Evolutionary conservation across 1,140 invertebrate genomes (phyloP), one percentile per base, ranked within the genome.

Genomic region (Drosophila orosa): DNA sequence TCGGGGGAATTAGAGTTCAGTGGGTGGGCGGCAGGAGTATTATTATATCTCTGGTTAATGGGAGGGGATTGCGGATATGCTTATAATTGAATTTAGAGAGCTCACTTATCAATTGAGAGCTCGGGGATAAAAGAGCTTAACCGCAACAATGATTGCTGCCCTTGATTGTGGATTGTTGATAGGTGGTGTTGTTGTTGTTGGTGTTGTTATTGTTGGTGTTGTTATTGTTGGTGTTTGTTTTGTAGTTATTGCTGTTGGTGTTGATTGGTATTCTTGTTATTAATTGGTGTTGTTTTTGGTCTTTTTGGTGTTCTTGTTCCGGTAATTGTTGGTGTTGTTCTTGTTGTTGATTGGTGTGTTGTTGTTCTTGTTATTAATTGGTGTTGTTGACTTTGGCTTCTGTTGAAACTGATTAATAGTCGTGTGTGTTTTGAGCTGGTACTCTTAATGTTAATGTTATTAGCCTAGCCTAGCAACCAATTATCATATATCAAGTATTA

Each of bases 71-170:
- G 31, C 31, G 22, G 47, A 65, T 45, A 67, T 24, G 60, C 22
- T 24, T 68, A 57, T 71, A 72, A 72, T 72, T 69, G 68, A 72
- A 72, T 72, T 72, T 72, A 69, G 44, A 55, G 25, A 69, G 67
- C 62, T 68, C 50, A 56, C 47, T 69, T 69, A 54, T 66, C 62
- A 69, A 69, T 66, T 69, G 47, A 66, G 48, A n/a, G 45, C 44
- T n/a, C 35, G 5, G 35, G 33, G 60, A 66, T 50, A 29, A 19
- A 63, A 42, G 27, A 65, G 59, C 65, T 67, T 67, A 67, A 17
- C 60, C 44, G 33, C 65, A 63, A 50, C 59, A 67, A 65, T 67
- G 29, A 65, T 31, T n/a, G 35, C 44, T 40, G 54, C 31, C 54
- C 19, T 24, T 56, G 54, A 56, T 39, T 24, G 54, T 24, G 55